These are phyloP conservation scores for Anseranas semipalmata DNA, from an alignment of 2,113 vertebrate species.

Conservation along the genomic window DNA sequence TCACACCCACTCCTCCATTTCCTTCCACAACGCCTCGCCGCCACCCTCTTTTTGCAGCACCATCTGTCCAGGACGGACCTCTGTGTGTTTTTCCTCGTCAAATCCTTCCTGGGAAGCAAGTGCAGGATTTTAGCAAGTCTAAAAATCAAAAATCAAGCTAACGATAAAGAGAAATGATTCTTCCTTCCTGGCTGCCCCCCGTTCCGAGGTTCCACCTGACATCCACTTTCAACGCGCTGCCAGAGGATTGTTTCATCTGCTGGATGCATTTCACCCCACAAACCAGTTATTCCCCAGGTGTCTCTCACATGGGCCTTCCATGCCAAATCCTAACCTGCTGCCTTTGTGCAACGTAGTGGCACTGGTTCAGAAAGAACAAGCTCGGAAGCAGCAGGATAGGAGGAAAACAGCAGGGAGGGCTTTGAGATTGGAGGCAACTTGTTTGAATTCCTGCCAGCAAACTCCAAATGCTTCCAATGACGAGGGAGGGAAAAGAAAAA, in stretches of 20 bases:
- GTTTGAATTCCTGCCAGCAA: neutral
- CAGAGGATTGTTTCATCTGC: neutral
- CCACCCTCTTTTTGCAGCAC: neutral
- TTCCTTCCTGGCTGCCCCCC: neutral
- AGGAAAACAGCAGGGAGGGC: neutral
- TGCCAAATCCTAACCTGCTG: neutral
- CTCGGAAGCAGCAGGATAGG: neutral
- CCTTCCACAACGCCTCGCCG: neutral
- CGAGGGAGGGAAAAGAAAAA: rapidly evolving
- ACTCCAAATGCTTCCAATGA: neutral
- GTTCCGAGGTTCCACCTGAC: neutral
- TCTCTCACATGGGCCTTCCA: neutral
- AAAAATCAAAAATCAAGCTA: neutral
- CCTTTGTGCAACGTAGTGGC: neutral
- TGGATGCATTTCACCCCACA: neutral
- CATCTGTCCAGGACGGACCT: neutral
- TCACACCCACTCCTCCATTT: neutral
- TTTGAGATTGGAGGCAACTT: neutral
- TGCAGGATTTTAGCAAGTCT: rapidly evolving
- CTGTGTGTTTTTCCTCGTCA: neutral
- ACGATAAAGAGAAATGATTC: neutral
- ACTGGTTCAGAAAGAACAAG: neutral
- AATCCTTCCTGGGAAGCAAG: neutral
- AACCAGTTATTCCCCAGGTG: neutral
- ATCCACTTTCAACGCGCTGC: neutral